Evolutionary conservation across 2,797 vertebrate genomes (phyloP), one percentile per base, ranked within the genome.

Genomic region (Nyctibius grandis): DNA sequence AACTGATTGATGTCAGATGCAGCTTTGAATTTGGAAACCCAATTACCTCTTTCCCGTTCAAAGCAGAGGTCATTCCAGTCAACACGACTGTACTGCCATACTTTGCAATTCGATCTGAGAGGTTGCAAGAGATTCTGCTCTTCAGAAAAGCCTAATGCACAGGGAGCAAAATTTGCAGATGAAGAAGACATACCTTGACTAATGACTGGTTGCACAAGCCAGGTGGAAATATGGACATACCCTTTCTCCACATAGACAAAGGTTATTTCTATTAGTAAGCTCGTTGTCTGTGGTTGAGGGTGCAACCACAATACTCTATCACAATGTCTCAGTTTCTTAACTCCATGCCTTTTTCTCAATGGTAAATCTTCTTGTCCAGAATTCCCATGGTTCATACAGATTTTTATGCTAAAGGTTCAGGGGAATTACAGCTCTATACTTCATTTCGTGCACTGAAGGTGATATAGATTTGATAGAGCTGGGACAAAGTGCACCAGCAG

Each of bases 51-150:
- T 94, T 94, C 70, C 79, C 42, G 92, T 67, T 90, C 91, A 93
- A 96, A 95, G 85, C 76, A 88, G 87, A 96, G 93, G 92, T 96
- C 93, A 96, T 70, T 88, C 63, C 89, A 96, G 85, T 82, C 92
- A 93, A 77, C 91, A 79, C 0, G 9, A 28, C 74, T 91, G 51
- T 26, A 34, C 64, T 92, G 81, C n/a, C 89, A 74, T 31, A 53
- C 47, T 80, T 84, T 61, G 78, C 72, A 91, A 76, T 92, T 87
- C 82, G 69, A 4, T 74, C 89, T 48, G 85, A 77, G 81, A 42
- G 25, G 31, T 1, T 79, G 51, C 54, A 69, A 22, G 31, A 92
- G 47, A 77, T 74, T 73, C 63, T 80, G 42, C 10, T 85, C 51
- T 64, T 83, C 36, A 81, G 59, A 70, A 94, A 92, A 88, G 11